Evolutionary conservation across 1,140 invertebrate genomes (phyloP), one percentile per base, ranked within the genome.

Genomic region (Diorhabda elongata): DNA sequence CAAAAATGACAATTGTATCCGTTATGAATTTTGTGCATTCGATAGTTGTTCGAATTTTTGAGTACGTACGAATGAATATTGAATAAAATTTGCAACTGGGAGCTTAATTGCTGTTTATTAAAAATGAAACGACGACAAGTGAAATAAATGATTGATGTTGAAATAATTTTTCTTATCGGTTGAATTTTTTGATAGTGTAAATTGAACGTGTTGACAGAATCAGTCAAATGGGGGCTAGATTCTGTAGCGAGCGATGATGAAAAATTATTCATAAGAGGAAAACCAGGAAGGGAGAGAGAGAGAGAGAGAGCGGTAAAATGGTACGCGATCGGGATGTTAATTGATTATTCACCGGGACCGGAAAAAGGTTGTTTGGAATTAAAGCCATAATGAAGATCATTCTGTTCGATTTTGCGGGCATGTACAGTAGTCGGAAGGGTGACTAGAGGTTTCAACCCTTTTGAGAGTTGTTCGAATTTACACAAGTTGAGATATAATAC

Each of bases 331-430:
- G 47, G 47, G 47, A 52, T 52, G 47, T 52, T 52, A 52, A 52
- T 52, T 52, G 47, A 52, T 52, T 52, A 52, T 52, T 52, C 47
- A 52, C n/a, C 6, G 47, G 47, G 47, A 52, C 47, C 47, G 47
- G 47, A 52, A 52, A 52, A 52, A 52, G 47, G 47, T 52, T 52
- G 47, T 52, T n/a, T 52, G 47, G 47, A 52, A 52, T 52, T 52
- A 52, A 52, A 52, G 47, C n/a, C 47, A 52, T 52, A 52, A 52
- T 52, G 47, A 52, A 52, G 47, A 52, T 52, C 47, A 52, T 52
- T 52, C 47, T 52, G 47, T 52, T 52, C 47, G 47, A 52, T 52
- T 52, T 52, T 52, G 47, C n/a, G 47, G 47, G 26, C 6, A 52
- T 52, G n/a, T 52, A 8, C 47, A 52, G 47, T 52, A n/a, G 47